Percentiles rank a stretch among this genome's conserved stretches.
phyloP scores from a whole-genome alignment of 2,797 vertebrate species.

The Parotocinclus haroldoi region DNA sequence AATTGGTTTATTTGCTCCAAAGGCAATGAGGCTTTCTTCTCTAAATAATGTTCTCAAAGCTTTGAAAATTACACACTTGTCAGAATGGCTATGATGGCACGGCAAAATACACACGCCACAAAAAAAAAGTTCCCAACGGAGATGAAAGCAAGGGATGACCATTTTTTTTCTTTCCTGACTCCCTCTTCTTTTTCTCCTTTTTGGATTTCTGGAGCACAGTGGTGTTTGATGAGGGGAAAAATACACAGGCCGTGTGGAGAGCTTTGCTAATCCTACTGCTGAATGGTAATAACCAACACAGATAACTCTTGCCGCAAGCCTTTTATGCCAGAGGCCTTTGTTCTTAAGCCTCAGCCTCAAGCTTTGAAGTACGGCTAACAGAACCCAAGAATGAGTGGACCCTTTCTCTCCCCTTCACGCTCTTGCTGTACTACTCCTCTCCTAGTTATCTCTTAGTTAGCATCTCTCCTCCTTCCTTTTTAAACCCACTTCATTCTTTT shows the following conservation, averaged over 20 bases:
- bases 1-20: conserved; percentile 39
- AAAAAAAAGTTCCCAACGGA: conserved; percentile 32
- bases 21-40: conserved; percentile 24
- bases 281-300: conserved; percentile 67
- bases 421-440: conserved; percentile 22
- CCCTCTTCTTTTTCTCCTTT: conserved; percentile 15
- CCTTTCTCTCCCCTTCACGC: conserved; percentile 52
- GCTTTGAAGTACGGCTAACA: conserved; percentile 79
- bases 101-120: conserved; percentile 37
- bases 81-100: conserved; percentile 46
- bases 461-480: conserved; percentile 16
- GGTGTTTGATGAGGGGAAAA: conserved; percentile 61
- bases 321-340: conserved; percentile 74
- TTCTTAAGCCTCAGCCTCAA: conserved; percentile 71
- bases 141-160: conserved; percentile 46
- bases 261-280: conserved; percentile 59
- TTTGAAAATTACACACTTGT: conserved; percentile 57
- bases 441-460: conserved; percentile 8
- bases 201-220: conserved; percentile 45
- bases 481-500: conserved; percentile 46
- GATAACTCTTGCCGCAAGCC: conserved; percentile 67
- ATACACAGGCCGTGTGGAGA: conserved; percentile 58
- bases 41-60: conserved; percentile 47
- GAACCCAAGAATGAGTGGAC: conserved; percentile 52
- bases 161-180: conserved; percentile 3